These are phyloP conservation scores for Lymantria monacha DNA, from an alignment of 2,888 invertebrate genomes.

Conservation along the genomic window DNA sequence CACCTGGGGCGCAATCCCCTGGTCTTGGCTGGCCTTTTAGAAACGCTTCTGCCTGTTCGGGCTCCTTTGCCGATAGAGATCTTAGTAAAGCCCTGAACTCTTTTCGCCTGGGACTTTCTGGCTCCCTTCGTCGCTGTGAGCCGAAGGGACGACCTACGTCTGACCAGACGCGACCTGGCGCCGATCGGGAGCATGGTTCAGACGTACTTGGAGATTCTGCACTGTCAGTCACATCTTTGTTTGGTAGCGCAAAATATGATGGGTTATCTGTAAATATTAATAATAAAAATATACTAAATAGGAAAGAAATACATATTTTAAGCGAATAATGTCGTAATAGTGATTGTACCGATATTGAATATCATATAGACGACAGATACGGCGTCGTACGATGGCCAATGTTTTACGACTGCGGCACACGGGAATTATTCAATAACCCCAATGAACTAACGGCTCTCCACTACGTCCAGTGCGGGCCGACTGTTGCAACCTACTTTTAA, in stretches of 20 bases:
- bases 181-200: constrained; percentile 85
- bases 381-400: constrained; percentile 42
- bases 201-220: constrained; percentile 58
- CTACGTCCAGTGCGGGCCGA: constrained; percentile 65
- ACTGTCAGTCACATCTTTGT: constrained; percentile 69
- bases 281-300: constrained; percentile 7
- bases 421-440: constrained; percentile 80
- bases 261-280: constrained; percentile 89
- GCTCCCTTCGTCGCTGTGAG: constrained; percentile 63
- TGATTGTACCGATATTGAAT: constrained; percentile 40
- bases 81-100: constrained; percentile 83
- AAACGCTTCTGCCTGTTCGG: constrained; percentile 85
- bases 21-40: constrained; percentile 87
- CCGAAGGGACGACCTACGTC: constrained; percentile 60
- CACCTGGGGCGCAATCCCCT: constrained; percentile 84
- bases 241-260: constrained; percentile 87
- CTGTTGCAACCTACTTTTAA: constrained; percentile 74
- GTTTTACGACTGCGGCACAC: constrained; percentile 48
- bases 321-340: background rate
- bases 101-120: constrained; percentile 71
- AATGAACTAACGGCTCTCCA: constrained; percentile 77
- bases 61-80: constrained; percentile 85
- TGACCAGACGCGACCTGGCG: constrained; percentile 84
- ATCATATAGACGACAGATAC: constrained; percentile 36
- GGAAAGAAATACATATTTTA: background rate